Base-by-base conservation (phyloP, 2,113 vertebrate genomes). In the Callorhinus ursinus region DNA sequence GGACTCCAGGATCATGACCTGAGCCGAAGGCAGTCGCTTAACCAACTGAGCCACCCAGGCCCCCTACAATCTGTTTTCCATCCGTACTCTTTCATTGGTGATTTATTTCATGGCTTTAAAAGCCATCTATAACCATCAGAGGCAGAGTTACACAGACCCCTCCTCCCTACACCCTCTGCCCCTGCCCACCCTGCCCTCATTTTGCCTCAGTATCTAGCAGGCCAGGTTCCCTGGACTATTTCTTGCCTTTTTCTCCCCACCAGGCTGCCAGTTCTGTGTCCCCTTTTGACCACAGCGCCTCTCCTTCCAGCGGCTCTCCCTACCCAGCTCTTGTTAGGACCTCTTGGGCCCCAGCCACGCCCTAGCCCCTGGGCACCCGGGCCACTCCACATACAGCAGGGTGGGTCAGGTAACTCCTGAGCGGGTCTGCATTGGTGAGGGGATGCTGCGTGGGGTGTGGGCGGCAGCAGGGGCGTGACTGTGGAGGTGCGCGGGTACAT, bases 271-370 rank as follows among this genome's bases (percentile, higher is more conserved):
- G 11, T 51, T 33, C 19, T 22, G 24, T 22, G 39, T 24, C 13
- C 46, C 10, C 21, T 6, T 51, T 28, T 13, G 57, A 51, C 42
- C 16, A 16, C 72, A 21, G 59, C 15, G 1, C 39, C 57, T 31
- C 53, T 53, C 1, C 0, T 26, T 9, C 22, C 39, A 5, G 12
- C 6, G 36, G 26, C 26, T 69, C 10, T 21, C 0, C 7, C 3
- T 94, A 10, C 5, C 15, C 88, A 69, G 19, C 1, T 19, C 49
- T 69, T 13, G 11, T 12, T 61, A 72, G 46, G 8, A 33, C 28
- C 21, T 31, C 16, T 63, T 15, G 1, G 36, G 11, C 42, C 51
- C 15, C 10, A n/a, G n/a, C 19, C 16, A 33, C 16, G 12, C 31
- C 10, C 61, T 24, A 7, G 19, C 6, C 26, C 22, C n/a, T 39